These are phyloP conservation scores for Aphidoletes aphidimyza DNA, from an alignment of 2,888 invertebrate species.

Conservation along the genomic window DNA sequence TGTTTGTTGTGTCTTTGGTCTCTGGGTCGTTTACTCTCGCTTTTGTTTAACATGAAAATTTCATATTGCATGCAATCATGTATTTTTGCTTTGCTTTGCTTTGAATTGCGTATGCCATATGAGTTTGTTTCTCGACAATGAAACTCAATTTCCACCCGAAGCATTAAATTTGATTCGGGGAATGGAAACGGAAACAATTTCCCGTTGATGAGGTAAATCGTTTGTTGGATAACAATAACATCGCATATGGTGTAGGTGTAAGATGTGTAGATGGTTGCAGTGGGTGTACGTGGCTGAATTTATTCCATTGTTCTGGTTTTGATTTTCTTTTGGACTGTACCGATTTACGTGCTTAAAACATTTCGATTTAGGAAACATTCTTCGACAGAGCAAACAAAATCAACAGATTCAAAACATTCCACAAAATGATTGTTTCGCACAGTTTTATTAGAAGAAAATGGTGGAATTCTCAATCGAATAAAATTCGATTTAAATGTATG, in stretches of 20 bases:
- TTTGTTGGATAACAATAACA: not conserved
- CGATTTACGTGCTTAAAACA: not conserved
- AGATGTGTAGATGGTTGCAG: no score
- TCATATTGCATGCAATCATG: conserved; percentile 6
- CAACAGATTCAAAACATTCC: no score
- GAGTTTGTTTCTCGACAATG: no score
- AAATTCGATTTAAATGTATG: not conserved
- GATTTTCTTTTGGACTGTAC: no score
- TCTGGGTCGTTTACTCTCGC: not conserved
- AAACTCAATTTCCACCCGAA: not conserved
- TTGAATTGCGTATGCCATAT: not conserved
- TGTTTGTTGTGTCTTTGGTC: not conserved
- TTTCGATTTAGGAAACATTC: no score
- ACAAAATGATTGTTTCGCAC: no score
- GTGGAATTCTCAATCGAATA: no score
- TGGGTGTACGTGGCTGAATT: conserved; percentile 1
- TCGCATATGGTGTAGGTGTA: not conserved
- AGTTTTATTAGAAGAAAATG: no score
- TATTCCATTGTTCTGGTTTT: not conserved
- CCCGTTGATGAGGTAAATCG: conserved; percentile 32
- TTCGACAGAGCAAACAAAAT: no score
- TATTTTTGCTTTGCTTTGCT: not conserved
- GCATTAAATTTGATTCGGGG: conserved; percentile 33
- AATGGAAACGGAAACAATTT: conserved; percentile 42
- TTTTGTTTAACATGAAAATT: not conserved